Evolutionary conservation across 2,888 invertebrate genomes (phyloP), one percentile per base, ranked within the genome.

Genomic region (Xestobium rufovillosum): DNA sequence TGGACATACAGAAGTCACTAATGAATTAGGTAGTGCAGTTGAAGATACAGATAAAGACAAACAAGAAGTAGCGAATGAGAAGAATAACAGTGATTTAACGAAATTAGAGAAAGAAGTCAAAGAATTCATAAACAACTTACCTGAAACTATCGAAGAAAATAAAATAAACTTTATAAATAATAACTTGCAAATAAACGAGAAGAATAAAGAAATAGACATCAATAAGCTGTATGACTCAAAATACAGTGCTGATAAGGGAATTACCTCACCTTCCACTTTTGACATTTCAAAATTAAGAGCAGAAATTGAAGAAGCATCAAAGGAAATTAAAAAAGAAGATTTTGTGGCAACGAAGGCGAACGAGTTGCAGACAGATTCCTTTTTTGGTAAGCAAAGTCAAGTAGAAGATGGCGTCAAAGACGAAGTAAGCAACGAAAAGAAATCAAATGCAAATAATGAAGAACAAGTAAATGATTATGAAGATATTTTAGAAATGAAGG

Each of bases 1-100:
- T n/a, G n/a, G n/a, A n/a, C n/a, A n/a, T n/a, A n/a, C n/a, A n/a
- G n/a, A n/a, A n/a, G n/a, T n/a, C 16, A 29, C 12, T 14, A 14
- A 12, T 3, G 13, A 3, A 25, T 19, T 35, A 11, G 19, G 28
- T 9, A 15, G 14, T 10, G 31, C 19, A 26, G 30, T 25, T 9
- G 39, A 14, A 14, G 47, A 44, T 27, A 29, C 35, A 31, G 41
- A 47, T 19, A 44, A 50, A 33, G 44, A 47, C 16, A 41, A 42
- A 17, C 25, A 37, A 27, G 28, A 32, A 9, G 39, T 44, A 27
- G 34, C 36, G 3, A 41, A 41, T 26, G 11, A 14, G 1, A 11
- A 15, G 16, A 36, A 26, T 16, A 34, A 38, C 23, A 25, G 11
- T n/a, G 27, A 27, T 8, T 10, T 30, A 15, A 32, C 39, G 3